Base-by-base conservation (phyloP, 2,113 vertebrate species). In the Sylvilagus bachmani region DNA sequence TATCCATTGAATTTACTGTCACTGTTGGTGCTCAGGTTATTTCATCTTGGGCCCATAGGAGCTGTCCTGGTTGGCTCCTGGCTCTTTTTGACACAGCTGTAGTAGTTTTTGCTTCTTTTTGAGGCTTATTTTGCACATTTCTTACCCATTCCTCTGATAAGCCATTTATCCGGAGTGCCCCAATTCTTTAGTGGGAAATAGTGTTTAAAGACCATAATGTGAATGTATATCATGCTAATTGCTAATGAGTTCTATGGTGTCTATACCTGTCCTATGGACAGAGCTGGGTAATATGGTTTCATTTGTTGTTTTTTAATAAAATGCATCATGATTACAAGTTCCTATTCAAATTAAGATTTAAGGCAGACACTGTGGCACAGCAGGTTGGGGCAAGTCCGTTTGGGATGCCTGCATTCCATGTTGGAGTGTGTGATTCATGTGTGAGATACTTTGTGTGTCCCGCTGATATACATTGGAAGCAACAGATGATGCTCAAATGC, bases 201-300 rank as follows among this genome's bases (percentile, higher is more conserved):
- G 3, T 89, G 33, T 62, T 82, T 83, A 61, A 73, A 77, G 27
- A 94, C 27, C 61, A n/a, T 67, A 55, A 62, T 64, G n/a, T 93
- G 66, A 80, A 62, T 85, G 58, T 70, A 29, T 73, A 21, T 69
- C 24, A 5, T 94, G 55, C 19, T 84, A 11, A 55, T 55, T 64
- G 4, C 55, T 64, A 64, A 49, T 70, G 29, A 86, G 10, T 79
- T 86, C 24, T 90, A 36, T 51, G 16, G 29, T 86, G 82, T 67
- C 86, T 70, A 36, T 55, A 89, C 27, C n/a, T 80, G 24, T 69
- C n/a, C 24, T 16, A 7, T 69, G 58, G 67, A 64, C 49, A 87
- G 29, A 87, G 19, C 36, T 80, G 9, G 4, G 16, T 93, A 84
- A 75, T 70, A 66, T 19, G 25, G 24, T 33, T 73, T 85, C n/a